A percentile compares a stretch with the other conserved stretches of the same genome.
phyloP scores from a whole-genome alignment of 2,113 vertebrate species.

The Pimephales promelas region DNA sequence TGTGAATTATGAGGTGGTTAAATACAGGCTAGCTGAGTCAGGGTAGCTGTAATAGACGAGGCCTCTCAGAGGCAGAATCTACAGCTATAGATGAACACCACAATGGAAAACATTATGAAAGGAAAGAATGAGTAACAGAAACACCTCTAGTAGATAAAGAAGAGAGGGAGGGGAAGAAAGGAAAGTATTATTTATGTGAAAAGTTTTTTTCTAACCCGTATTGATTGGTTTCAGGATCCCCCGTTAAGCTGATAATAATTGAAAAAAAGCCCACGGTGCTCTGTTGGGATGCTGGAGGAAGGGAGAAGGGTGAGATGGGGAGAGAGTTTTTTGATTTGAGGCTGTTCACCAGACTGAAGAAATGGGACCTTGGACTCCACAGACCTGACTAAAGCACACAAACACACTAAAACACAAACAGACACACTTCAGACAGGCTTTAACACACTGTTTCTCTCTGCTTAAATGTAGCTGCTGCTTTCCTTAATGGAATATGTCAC shows the following conservation, averaged over 20 bases:
- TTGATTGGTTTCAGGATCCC: slow-evolving; percentile 37
- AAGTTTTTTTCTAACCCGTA: slow-evolving; percentile 23
- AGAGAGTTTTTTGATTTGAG: neutral
- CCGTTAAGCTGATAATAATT: slow-evolving; percentile 43
- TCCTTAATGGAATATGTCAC: slow-evolving; percentile 7
- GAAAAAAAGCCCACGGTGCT: slow-evolving; percentile 17
- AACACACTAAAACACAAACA: slow-evolving; percentile 3
- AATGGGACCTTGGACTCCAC: slow-evolving; percentile 8
- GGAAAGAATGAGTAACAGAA: slow-evolving; percentile 4
- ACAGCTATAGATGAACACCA: neutral
- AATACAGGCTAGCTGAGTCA: neutral
- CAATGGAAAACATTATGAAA: neutral
- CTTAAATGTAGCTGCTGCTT: neutral
- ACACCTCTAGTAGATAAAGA: slow-evolving; percentile 13
- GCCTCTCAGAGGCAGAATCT: neutral
- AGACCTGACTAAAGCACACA: neutral
- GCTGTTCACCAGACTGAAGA: slow-evolving; percentile 36
- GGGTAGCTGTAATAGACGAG: neutral
- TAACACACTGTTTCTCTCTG: neutral
- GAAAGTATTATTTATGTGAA: slow-evolving; percentile 25
- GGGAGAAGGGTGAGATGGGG: neutral
- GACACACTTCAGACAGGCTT: slow-evolving; percentile 6
- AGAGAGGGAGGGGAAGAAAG: neutral
- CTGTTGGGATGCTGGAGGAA: slow-evolving; percentile 4
- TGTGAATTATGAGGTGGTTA: slow-evolving; percentile 9